Conservation (phyloP, 1,140 invertebrate species). For the Asbolus verrucosus region DNA sequence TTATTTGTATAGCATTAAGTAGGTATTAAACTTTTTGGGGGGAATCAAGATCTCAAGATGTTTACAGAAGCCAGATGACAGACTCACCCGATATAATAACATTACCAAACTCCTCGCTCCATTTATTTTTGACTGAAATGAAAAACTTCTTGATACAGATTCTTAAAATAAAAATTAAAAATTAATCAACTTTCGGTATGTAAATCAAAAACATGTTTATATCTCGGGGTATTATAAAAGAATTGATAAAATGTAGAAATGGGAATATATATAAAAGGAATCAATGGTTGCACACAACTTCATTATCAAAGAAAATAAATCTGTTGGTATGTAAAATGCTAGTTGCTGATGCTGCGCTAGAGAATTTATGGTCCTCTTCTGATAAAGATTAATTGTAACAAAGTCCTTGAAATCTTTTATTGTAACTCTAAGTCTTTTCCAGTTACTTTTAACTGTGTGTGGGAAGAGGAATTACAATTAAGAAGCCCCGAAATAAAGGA, state of each 20-base stretch:
- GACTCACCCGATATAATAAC: background rate
- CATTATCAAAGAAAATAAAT: slow-evolving; percentile 21
- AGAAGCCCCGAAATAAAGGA: slow-evolving; percentile 1
- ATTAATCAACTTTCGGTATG: too few species aligned
- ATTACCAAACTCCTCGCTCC: too few species aligned
- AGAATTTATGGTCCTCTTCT: slow-evolving; percentile 28
- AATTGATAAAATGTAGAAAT: too few species aligned
- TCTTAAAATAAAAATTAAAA: too few species aligned
- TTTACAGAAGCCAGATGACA: background rate
- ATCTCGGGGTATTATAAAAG: too few species aligned
- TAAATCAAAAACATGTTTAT: too few species aligned
- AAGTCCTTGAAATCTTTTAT: slow-evolving; percentile 32
- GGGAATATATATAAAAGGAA: too few species aligned
- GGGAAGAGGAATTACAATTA: slow-evolving; percentile 1
- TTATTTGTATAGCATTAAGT: slow-evolving; percentile 10
- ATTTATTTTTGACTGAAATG: too few species aligned
- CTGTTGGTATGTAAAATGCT: slow-evolving; percentile 23
- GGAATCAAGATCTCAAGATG: slow-evolving; percentile 6
- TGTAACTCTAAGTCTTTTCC: background rate
- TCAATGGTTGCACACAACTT: background rate
- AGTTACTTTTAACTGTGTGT: slow-evolving; percentile 18
- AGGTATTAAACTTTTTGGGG: slow-evolving; percentile 1
- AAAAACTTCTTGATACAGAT: too few species aligned
- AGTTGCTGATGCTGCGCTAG: slow-evolving; percentile 7
- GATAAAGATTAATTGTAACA: slow-evolving; percentile 37